These are phyloP conservation scores for Promerops cafer DNA, from an alignment of 2,113 vertebrate species.

Conservation along the genomic window DNA sequence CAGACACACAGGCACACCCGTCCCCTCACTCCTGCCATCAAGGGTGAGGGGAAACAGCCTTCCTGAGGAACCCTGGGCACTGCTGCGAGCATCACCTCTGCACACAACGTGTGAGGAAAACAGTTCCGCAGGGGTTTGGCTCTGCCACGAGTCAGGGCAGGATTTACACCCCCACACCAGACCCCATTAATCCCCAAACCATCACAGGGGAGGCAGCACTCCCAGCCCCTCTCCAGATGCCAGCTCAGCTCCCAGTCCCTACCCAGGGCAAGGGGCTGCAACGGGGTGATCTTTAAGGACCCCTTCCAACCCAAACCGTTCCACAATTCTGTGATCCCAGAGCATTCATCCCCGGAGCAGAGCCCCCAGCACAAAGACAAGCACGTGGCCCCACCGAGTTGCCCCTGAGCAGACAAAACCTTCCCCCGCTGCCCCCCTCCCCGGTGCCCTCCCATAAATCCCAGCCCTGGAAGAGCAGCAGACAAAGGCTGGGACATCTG, in stretches of 20 bases:
- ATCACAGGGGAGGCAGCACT: neutral
- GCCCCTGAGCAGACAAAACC: slow-evolving; percentile 14
- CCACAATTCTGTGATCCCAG: accelerated
- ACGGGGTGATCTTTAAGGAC: accelerated
- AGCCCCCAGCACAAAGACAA: slow-evolving; percentile 22
- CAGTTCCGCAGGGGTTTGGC: neutral
- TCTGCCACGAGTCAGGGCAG: neutral
- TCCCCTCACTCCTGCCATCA: accelerated
- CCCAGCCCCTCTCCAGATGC: neutral
- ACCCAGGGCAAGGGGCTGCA: neutral
- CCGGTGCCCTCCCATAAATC: neutral
- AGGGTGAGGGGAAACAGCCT: neutral
- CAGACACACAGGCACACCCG: neutral
- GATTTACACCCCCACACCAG: neutral
- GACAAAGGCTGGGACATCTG: slow-evolving; percentile 41
- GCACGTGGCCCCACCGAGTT: neutral
- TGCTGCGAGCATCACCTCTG: accelerated
- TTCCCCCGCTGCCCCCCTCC: neutral
- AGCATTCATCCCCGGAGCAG: neutral
- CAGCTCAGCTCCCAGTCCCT: neutral
- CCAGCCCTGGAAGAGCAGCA: neutral
- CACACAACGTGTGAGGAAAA: accelerated
- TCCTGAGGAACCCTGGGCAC: neutral
- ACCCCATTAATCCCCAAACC: neutral
- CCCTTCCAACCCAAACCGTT: neutral